Evolutionary conservation across 2,113 vertebrate genomes (phyloP).

Genomic region (Fulica atra): DNA sequence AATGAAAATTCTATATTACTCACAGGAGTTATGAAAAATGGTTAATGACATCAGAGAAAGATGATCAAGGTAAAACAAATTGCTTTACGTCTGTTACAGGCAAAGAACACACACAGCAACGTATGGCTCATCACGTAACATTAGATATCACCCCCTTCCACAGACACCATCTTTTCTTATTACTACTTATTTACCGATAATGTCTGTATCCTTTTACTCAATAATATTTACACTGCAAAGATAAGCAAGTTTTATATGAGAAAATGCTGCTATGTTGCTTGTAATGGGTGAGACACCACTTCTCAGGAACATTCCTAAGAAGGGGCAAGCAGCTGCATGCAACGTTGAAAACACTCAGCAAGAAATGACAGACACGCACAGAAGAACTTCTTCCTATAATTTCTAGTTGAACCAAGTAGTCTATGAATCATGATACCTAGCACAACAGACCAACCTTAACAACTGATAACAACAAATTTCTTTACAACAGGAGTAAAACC

Average conservation of each 20-base stretch:
- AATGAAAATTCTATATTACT: neutral
- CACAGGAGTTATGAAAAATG: neutral
- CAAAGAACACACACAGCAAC: neutral
- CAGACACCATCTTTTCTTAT: neutral
- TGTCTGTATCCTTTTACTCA: neutral
- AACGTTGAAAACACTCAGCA: neutral
- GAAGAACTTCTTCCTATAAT: neutral
- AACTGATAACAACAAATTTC: neutral
- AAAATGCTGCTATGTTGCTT: neutral
- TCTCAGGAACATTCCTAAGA: neutral
- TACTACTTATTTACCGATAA: neutral
- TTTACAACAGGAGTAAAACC: neutral
- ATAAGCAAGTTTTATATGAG: neutral
- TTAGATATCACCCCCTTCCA: neutral
- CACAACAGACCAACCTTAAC: neutral
- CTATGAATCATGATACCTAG: neutral
- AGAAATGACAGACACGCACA: neutral
- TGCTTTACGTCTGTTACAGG: neutral
- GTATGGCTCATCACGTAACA: neutral
- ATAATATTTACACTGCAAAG: neutral
- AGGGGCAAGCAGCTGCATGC: fast-evolving
- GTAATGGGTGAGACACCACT: neutral
- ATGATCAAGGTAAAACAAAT: neutral
- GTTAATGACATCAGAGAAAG: neutral
- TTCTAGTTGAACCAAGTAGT: neutral